Percentiles rank a stretch among this genome's conserved stretches.
phyloP scores from a whole-genome alignment of 2,797 vertebrate species.

The Percopsis omiscomaycus region DNA sequence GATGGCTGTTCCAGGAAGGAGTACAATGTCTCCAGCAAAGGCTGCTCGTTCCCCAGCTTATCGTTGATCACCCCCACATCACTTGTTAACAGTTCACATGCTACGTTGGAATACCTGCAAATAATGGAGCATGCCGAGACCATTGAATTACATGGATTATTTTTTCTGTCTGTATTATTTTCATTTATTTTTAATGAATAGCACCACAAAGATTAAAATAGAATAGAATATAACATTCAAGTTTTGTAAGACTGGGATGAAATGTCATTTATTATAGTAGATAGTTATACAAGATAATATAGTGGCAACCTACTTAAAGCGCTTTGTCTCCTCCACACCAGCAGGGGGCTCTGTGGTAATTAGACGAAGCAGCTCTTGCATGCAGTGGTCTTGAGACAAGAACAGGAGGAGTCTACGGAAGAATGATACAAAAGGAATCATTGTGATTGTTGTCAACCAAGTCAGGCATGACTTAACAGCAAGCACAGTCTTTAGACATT shows the following conservation, averaged over 20 bases:
- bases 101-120: slow-evolving; percentile 90
- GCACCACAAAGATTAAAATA: no score
- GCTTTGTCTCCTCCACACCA: slow-evolving; percentile 93
- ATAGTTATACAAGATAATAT: slow-evolving; percentile 8
- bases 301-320: slow-evolving; percentile 89
- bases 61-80: slow-evolving; percentile 95
- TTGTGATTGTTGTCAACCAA: not conserved
- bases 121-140: slow-evolving; percentile 7
- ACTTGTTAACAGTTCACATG: slow-evolving; percentile 94
- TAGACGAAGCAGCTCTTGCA: slow-evolving; percentile 91
- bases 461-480: not conserved
- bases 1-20: slow-evolving; percentile 90
- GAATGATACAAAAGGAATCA: not conserved
- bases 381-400: slow-evolving; percentile 89
- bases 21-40: slow-evolving; percentile 87
- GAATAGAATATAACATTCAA: no score
- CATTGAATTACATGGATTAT: no score
- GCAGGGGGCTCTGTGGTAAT: slow-evolving; percentile 91
- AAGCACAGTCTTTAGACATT: not conserved
- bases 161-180: no score
- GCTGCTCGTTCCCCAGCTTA: slow-evolving; percentile 89
- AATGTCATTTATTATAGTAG: no score
- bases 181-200: no score
- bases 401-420: slow-evolving; percentile 86
- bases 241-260: no score